Evolutionary conservation across 1,140 invertebrate species (phyloP).

Genomic region (Sinella curviseta): DNA sequence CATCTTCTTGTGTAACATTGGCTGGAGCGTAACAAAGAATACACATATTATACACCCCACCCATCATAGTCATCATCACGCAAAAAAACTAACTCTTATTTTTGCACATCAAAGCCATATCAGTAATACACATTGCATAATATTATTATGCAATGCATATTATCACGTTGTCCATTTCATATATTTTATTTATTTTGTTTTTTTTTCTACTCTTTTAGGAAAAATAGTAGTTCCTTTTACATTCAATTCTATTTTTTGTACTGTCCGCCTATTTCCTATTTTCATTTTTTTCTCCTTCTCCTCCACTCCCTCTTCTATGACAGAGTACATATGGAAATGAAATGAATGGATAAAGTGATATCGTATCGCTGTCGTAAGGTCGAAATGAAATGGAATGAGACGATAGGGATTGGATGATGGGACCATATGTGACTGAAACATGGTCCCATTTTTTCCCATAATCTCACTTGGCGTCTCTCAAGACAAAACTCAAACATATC

Average conservation of each 20-base stretch:
- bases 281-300: neutral
- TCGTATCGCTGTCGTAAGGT: neutral
- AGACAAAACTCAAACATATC: neutral
- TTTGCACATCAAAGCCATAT: neutral
- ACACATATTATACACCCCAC: too few relatives aligned
- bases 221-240: neutral
- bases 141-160: neutral
- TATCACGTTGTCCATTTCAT: neutral
- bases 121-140: neutral
- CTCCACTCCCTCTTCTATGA: neutral
- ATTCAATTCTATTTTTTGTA: neutral
- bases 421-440: conserved; percentile 19
- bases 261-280: neutral
- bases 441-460: conserved; percentile 8
- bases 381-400: conserved; percentile 17
- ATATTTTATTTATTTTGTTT: neutral
- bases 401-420: conserved; percentile 18
- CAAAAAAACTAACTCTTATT: neutral
- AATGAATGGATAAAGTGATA: conserved; percentile 20
- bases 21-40: too few relatives aligned
- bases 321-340: conserved; percentile 19
- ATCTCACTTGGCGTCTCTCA: neutral
- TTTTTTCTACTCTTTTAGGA: neutral
- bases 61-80: too few relatives aligned
- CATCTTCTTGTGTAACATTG: too few relatives aligned